Percentiles rank a stretch among this genome's conserved stretches.
Evolutionary conservation across 2,797 vertebrate species (phyloP).

Genomic region (Scarus forsteni): DNA sequence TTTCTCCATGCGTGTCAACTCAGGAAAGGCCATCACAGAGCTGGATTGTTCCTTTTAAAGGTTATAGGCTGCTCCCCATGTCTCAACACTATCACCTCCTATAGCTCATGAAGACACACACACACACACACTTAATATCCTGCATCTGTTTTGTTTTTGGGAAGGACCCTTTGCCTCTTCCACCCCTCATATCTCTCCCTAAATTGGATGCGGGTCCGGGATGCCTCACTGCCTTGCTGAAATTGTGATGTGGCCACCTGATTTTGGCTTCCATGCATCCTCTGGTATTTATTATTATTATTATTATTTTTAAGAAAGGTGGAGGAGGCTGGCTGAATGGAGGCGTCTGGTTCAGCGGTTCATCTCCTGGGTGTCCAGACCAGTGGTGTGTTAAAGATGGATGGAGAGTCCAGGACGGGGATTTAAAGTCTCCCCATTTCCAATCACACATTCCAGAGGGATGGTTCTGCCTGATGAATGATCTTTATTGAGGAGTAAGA

Average conservation of each 20-base stretch:
- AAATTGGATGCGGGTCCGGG: constrained; percentile 79
- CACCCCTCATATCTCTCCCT: constrained; percentile 63
- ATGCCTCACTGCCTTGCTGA: constrained; percentile 81
- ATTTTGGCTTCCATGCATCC: constrained; percentile 77
- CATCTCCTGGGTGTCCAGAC: constrained; percentile 74
- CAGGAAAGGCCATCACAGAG: constrained; percentile 82
- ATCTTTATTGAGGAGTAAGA: constrained; percentile 78
- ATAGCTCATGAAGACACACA: constrained; percentile 47
- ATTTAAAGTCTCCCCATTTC: constrained; percentile 77
- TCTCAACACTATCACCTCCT: constrained; percentile 62
- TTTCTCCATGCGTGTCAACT: constrained; percentile 83
- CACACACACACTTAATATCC: constrained; percentile 45
- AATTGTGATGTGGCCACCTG: constrained; percentile 79
- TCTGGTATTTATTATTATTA: constrained; percentile 79
- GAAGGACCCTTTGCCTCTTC: constrained; percentile 40
- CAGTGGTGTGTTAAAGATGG: constrained; percentile 82
- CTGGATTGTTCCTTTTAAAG: constrained; percentile 81
- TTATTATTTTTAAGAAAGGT: constrained; percentile 68
- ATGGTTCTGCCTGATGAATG: constrained; percentile 85
- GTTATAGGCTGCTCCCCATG: constrained; percentile 73
- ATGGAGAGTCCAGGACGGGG: constrained; percentile 74
- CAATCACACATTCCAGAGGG: constrained; percentile 82
- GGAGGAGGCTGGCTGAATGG: constrained; percentile 63
- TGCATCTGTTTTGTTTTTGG: constrained; percentile 69
- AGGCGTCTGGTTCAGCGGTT: constrained; percentile 71